These are phyloP conservation scores for Pituophis catenifer DNA, from an alignment of 2,113 vertebrate species.

Conservation along the genomic window DNA sequence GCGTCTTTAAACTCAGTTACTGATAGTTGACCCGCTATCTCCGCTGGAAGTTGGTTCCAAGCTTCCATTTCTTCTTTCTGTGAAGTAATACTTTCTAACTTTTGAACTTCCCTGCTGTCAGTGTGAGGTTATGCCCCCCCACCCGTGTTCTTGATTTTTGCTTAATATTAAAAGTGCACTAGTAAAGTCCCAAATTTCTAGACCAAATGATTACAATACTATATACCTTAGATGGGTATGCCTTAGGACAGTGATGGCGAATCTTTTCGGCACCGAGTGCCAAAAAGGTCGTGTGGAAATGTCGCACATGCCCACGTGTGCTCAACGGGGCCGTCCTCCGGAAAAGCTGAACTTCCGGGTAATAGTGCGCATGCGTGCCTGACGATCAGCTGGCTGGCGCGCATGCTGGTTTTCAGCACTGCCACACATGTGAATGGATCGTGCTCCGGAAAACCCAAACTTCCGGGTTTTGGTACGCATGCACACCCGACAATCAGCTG, in stretches of 20 bases:
- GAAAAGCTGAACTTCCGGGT: too few species aligned
- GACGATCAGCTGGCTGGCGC: too few species aligned
- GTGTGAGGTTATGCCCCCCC: background rate
- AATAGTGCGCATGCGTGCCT: too few species aligned
- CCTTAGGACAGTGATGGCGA: background rate
- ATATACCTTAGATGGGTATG: background rate
- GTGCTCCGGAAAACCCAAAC: too few species aligned
- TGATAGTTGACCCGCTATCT: background rate
- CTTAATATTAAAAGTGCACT: background rate
- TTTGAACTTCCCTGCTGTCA: background rate
- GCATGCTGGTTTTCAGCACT: too few species aligned
- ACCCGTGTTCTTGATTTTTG: background rate
- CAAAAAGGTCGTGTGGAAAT: too few species aligned
- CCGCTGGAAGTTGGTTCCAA: background rate
- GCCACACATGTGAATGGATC: too few species aligned
- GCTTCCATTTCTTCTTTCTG: background rate
- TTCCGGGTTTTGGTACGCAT: too few species aligned
- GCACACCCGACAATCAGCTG: too few species aligned
- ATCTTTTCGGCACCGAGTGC: too few species aligned
- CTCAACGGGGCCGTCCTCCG: too few species aligned
- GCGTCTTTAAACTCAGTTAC: background rate
- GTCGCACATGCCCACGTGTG: too few species aligned
- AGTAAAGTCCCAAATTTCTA: background rate
- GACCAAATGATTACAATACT: background rate
- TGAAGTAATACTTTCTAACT: background rate